Evolutionary conservation across 2,888 invertebrate genomes (phyloP), one percentile per base, ranked within the genome.

Genomic region (Andrena camellia): DNA sequence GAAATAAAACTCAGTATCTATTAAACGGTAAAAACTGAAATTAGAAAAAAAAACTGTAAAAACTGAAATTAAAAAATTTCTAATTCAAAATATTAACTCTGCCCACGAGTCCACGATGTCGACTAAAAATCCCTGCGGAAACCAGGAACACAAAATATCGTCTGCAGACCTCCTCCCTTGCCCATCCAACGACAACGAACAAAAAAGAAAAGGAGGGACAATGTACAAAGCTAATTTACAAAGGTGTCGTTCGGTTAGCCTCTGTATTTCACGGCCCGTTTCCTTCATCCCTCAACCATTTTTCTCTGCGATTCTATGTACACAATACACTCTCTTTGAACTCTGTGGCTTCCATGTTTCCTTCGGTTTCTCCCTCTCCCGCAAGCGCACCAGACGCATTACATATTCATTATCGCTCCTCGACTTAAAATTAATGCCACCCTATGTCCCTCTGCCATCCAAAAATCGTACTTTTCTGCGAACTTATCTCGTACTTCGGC

Each of bases 191-290:
- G 69, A 78, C 69, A 66, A 73, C 62, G 48, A 81, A 75, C 63
- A 60, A 50, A 33, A 29, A 23, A 72, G 57, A 42, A 60, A 66
- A 59, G 54, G 67, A 71, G 52, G 57, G 73, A 76, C 35, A 84
- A 79, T 70, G 77, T 84, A 82, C 84, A 81, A 85, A 83, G 87
- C 86, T 87, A 88, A 87, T 88, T 87, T 88, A 88, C 84, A 87
- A 88, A 88, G 87, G 81, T 86, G 42, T 71, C 87, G 77, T 78
- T 86, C 86, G 81, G 83, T 71, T 86, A 83, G 76, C 81, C 84
- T 86, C 76, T 85, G 85, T 78, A 80, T 79, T 67, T 81, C 68
- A 66, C 82, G 71, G 67, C 63, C 74, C 79, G 72, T 64, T 67
- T 84, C 82, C 66, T 67, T 79, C 74, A 35, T 80, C 60, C 77